These are phyloP conservation scores for Pseudochirops corinnae DNA, from an alignment of 2,797 vertebrate species.

Conservation along the genomic window DNA sequence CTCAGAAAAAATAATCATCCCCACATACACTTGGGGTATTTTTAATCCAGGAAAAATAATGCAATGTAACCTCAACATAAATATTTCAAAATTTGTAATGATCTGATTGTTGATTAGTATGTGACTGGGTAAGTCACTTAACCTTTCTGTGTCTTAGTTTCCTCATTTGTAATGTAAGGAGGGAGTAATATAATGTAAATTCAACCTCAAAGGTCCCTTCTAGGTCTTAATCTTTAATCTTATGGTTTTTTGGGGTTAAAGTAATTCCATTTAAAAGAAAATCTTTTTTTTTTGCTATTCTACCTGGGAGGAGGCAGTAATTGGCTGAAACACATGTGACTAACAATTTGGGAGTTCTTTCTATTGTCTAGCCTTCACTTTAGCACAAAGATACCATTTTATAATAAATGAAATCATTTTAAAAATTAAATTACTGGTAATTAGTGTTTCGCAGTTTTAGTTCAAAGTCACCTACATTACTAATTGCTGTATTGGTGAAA, in stretches of 20 bases:
- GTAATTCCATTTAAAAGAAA: slow-evolving; percentile 17
- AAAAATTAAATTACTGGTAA: slow-evolving; percentile 42
- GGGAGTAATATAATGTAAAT: neutral
- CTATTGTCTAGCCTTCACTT: slow-evolving; percentile 19
- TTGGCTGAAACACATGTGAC: slow-evolving; percentile 6
- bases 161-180: neutral
- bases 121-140: neutral
- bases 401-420: slow-evolving; percentile 52
- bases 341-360: slow-evolving; percentile 28
- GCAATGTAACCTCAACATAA: neutral
- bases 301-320: neutral
- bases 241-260: neutral
- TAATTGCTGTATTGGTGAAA: neutral
- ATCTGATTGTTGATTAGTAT: neutral
- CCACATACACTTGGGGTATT: neutral
- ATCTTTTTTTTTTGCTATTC: neutral
- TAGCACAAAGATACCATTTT: slow-evolving; percentile 37
- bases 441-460: slow-evolving; percentile 16
- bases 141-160: neutral
- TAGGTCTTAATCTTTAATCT: neutral
- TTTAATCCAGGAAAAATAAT: neutral
- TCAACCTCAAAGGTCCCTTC: neutral
- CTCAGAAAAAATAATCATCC: neutral
- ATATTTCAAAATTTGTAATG: neutral
- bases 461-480: slow-evolving; percentile 32